phyloP scores from a whole-genome alignment of 2,888 invertebrate genomes.

The Tubulanus polymorphus region DNA sequence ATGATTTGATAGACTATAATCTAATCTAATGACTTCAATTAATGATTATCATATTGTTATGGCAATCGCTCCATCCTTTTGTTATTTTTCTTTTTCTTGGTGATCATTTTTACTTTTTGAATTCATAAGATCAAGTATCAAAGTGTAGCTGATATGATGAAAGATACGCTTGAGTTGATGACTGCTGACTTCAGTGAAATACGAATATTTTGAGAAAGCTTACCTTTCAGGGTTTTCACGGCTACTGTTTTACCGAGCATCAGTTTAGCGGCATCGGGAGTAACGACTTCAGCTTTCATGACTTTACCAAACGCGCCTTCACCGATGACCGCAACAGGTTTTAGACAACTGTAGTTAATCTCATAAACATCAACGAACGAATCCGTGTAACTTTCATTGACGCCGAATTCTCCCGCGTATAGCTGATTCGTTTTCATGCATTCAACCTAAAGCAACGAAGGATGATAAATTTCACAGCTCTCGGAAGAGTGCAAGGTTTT shows the following conservation, averaged over 20 bases:
- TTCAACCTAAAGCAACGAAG: no score
- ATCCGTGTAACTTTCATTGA: no score
- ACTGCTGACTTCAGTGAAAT: no score
- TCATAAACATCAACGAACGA: slow-evolving; percentile 63
- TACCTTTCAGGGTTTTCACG: slow-evolving; percentile 82
- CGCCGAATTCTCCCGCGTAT: no score
- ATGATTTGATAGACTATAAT: slow-evolving; percentile 10
- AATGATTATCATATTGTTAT: background rate
- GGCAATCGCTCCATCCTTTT: background rate
- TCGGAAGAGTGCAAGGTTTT: no score
- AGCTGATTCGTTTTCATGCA: no score
- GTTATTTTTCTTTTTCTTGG: no score
- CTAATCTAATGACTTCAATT: background rate
- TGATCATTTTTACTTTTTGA: no score
- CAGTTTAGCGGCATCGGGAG: slow-evolving; percentile 9
- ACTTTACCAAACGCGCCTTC: slow-evolving; percentile 85
- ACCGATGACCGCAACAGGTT: slow-evolving; percentile 69
- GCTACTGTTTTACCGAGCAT: slow-evolving; percentile 63
- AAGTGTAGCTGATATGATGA: no score
- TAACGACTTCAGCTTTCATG: slow-evolving; percentile 62
- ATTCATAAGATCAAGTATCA: no score
- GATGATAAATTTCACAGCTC: no score
- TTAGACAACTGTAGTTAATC: slow-evolving; percentile 62
- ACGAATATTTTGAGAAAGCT: background rate
- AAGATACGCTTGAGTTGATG: no score